Evolutionary conservation across 2,888 invertebrate species (phyloP).

Genomic region (Caenorhabditis sulstoni): DNA sequence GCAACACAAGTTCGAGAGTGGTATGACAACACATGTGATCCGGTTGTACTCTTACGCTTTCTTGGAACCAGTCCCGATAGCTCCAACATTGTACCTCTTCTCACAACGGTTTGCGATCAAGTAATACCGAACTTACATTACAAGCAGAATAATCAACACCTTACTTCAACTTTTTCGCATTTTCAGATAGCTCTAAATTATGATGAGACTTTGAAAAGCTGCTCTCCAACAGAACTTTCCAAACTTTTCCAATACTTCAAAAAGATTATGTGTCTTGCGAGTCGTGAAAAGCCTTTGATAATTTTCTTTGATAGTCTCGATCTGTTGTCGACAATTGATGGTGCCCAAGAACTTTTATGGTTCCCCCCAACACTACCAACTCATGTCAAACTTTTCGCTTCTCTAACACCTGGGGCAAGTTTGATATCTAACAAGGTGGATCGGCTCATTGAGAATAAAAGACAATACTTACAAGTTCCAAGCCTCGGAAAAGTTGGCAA

Average conservation of each 20-base stretch:
- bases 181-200: conserved; percentile 80
- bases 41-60: conserved; percentile 92
- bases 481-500: conserved; percentile 84
- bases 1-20: conserved; percentile 83
- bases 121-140: too few species aligned
- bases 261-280: conserved; percentile 90
- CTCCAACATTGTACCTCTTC: conserved; percentile 92
- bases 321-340: conserved; percentile 94
- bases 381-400: conserved; percentile 70
- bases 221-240: conserved; percentile 95
- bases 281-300: conserved; percentile 89
- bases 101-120: conserved; percentile 95
- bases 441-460: conserved; percentile 89
- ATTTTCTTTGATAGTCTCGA: conserved; percentile 96
- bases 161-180: too few species aligned
- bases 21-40: conserved; percentile 83
- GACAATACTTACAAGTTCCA: conserved; percentile 91
- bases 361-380: conserved; percentile 91
- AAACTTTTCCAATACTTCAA: conserved; percentile 97
- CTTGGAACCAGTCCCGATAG: conserved; percentile 96
- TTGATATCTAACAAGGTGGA: conserved; percentile 70
- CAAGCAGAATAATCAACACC: too few species aligned
- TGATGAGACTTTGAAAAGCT: conserved; percentile 87
- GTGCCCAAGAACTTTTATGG: conserved; percentile 95
- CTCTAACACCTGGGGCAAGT: conserved; percentile 72